Evolutionary conservation across 2,113 vertebrate genomes (phyloP).

Genomic region (Progne subis): DNA sequence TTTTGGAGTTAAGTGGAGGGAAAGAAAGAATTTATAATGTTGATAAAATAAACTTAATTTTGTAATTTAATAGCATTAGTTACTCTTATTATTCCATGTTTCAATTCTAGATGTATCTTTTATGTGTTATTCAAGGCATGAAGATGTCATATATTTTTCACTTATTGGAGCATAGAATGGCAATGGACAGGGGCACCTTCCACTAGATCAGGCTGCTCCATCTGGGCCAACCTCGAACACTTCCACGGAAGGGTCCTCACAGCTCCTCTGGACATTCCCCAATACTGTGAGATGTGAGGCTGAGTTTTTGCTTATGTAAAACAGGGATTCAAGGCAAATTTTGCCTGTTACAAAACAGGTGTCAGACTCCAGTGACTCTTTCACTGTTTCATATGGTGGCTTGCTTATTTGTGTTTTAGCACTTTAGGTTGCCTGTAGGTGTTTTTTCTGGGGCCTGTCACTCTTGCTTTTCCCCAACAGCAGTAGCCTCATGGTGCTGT

Average conservation of each 20-base stretch:
- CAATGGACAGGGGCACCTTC: background rate
- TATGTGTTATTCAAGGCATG: background rate
- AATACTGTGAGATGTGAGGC: background rate
- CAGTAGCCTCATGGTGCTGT: background rate
- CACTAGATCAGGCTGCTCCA: background rate
- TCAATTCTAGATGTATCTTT: background rate
- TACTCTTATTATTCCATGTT: constrained; percentile 37
- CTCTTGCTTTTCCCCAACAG: background rate
- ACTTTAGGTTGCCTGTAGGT: background rate
- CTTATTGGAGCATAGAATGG: background rate
- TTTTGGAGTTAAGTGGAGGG: constrained; percentile 40
- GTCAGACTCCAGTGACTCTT: background rate
- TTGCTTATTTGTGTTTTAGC: background rate
- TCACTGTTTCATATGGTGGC: background rate
- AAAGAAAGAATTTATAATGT: constrained; percentile 54
- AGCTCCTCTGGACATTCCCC: background rate
- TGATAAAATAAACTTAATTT: constrained; percentile 67
- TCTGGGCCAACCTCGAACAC: background rate
- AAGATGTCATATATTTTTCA: background rate
- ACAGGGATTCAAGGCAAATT: background rate
- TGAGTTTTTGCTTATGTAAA: background rate
- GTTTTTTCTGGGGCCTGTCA: background rate
- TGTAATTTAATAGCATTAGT: constrained; percentile 53
- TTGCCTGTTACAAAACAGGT: background rate
- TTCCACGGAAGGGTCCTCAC: background rate